These are phyloP conservation scores for Chaetura pelagica DNA, from an alignment of 2,113 vertebrate genomes.

Conservation along the genomic window DNA sequence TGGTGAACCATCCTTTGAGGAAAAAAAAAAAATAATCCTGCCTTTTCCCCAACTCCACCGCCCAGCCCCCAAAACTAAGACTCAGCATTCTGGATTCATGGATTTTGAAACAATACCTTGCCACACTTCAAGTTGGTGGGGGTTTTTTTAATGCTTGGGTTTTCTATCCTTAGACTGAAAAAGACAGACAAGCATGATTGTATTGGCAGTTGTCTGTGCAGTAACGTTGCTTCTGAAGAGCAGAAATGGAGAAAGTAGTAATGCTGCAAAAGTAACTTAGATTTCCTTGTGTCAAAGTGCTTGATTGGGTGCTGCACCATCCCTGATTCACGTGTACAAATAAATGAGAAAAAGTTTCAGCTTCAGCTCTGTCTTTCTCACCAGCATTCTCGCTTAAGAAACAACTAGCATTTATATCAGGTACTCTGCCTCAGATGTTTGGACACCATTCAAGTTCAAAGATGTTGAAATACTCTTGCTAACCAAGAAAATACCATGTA, in stretches of 20 bases:
- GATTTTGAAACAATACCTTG: neutral
- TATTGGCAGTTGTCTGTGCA: neutral
- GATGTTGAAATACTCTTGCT: neutral
- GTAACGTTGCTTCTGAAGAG: neutral
- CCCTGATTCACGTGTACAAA: neutral
- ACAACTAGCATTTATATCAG: neutral
- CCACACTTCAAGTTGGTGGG: neutral
- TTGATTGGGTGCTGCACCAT: neutral
- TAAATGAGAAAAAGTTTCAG: neutral
- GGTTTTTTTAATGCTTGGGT: neutral
- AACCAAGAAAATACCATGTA: neutral
- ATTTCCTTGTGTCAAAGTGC: neutral
- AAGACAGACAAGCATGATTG: neutral
- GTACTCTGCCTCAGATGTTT: neutral
- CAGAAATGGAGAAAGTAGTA: neutral
- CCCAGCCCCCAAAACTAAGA: neutral
- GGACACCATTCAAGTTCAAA: neutral
- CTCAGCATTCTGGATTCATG: neutral
- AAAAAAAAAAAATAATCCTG: neutral
- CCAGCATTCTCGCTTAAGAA: accelerated
- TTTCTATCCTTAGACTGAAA: neutral
- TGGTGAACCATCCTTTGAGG: neutral
- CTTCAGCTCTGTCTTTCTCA: neutral
- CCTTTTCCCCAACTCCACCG: neutral
- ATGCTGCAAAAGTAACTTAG: neutral